A percentile compares a stretch with the other conserved stretches of the same genome.
These are phyloP conservation scores for Rhadinocentrus ornatus DNA, from an alignment of 2,797 vertebrate species.

Conservation along the genomic window DNA sequence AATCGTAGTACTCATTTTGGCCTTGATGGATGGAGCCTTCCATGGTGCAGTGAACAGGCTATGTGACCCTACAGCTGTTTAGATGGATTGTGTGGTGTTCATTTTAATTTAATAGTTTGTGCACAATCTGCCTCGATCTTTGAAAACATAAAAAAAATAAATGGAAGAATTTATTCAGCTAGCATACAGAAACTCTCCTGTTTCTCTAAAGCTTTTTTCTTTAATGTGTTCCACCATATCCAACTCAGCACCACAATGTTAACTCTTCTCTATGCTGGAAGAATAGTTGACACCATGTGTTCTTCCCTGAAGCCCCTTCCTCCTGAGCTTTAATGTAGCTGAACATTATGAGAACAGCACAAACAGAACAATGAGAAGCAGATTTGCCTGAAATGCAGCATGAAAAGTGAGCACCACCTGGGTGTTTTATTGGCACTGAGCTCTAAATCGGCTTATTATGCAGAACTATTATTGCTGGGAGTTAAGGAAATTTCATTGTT, in stretches of 20 bases:
- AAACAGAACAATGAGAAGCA: slow-evolving; percentile 54
- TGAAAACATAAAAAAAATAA: too few species aligned
- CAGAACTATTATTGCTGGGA: slow-evolving; percentile 59
- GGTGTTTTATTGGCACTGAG: slow-evolving; percentile 67
- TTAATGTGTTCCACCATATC: background rate
- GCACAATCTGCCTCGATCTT: too few species aligned
- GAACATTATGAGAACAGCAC: slow-evolving; percentile 23
- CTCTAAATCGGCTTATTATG: slow-evolving; percentile 70
- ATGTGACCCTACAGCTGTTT: too few species aligned
- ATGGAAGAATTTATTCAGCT: background rate
- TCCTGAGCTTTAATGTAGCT: slow-evolving; percentile 16
- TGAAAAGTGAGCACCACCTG: slow-evolving; percentile 63
- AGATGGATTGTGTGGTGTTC: too few species aligned
- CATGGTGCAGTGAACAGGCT: too few species aligned
- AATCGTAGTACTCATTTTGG: too few species aligned
- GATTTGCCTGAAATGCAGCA: slow-evolving; percentile 33
- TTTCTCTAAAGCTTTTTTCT: background rate
- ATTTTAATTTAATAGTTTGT: too few species aligned
- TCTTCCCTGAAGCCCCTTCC: background rate
- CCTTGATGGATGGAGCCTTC: too few species aligned
- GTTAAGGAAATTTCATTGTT: slow-evolving; percentile 59
- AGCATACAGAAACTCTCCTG: background rate
- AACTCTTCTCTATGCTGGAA: slow-evolving; percentile 21
- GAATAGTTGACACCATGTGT: slow-evolving; percentile 11
- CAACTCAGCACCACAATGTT: slow-evolving; percentile 11